Evolutionary conservation across 2,113 vertebrate species (phyloP).

Genomic region (Bubo scandiacus): DNA sequence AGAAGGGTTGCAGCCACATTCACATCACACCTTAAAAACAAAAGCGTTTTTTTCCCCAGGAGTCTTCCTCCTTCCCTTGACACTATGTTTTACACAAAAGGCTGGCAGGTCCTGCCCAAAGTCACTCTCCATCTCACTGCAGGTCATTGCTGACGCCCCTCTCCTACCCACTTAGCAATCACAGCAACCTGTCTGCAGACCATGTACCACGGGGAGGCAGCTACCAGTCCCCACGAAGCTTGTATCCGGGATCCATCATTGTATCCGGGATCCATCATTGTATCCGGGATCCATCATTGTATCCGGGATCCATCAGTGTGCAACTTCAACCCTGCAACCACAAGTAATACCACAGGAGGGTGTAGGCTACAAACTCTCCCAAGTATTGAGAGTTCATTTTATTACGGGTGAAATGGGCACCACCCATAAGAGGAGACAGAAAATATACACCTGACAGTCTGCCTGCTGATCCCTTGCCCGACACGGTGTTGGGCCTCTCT

Average conservation of each 20-base stretch:
- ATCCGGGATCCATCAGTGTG: neutral
- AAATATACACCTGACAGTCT: neutral
- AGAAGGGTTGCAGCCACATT: neutral
- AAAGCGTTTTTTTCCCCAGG: neutral
- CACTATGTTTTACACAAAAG: neutral
- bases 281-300: too few species aligned
- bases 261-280: too few species aligned
- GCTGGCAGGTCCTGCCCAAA: neutral
- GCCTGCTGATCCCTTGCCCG: rapidly evolving
- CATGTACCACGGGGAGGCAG: neutral
- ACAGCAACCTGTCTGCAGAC: neutral
- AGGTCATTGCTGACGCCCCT: neutral
- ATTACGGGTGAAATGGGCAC: neutral
- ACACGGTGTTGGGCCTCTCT: neutral
- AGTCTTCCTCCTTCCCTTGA: neutral
- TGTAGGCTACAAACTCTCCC: neutral
- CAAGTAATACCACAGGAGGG: neutral
- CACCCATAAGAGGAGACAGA: neutral
- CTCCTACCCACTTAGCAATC: neutral
- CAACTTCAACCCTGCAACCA: neutral
- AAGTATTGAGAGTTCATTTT: neutral
- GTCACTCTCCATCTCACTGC: neutral
- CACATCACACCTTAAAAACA: neutral
- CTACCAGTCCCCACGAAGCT: rapidly evolving
- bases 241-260: too few species aligned